Evolutionary conservation across 2,113 vertebrate species (phyloP), one percentile per base, ranked within the genome.

Genomic region (Panthera uncia): DNA sequence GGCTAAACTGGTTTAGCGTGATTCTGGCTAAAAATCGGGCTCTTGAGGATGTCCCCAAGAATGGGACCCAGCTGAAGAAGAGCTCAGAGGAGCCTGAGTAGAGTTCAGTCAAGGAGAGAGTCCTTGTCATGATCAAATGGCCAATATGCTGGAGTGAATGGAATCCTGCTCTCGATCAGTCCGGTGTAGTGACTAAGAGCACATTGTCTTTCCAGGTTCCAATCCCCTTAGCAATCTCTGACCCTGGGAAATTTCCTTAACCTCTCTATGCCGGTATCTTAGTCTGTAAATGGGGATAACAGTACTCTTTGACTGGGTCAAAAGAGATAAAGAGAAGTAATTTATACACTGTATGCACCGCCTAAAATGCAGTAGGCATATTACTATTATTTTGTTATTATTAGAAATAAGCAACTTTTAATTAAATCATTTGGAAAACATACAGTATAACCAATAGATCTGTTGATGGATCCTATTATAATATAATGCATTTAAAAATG

Each of bases 241-340:
- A 7, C 23, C 4, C 0, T n/a, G 5, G 3, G 3, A n/a, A 84
- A 93, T 6, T 21, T 61, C 3, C 4, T 6, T 45, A 8, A 15
- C 10, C 3, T 16, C 3, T 82, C 29, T 18, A 2, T 41, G 27
- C 50, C 5, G 36, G 6, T 36, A 66, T 18, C 9, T 45, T 36
- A 31, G 18, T 18, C 19, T 41, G 1, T 41, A 6, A 87, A 19
- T 23, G 14, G 10, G 15, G 15, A 9, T 7, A 82, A 45, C 5
- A 45, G 23, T 1, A 78, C 1, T 66, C 2, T 65, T 15, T 52
- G 1, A 5, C 19, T 94, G 45, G 18, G 11, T 68, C 81, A 76
- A 4, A 45, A 31, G 57, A 61, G 7, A 66, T n/a, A 23, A 65
- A 31, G 21, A 50, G 2, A 61, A 52, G 3, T 14, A n/a, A 73